These are phyloP conservation scores for Formica selysi DNA, from an alignment of 1,140 invertebrate species.

Conservation along the genomic window DNA sequence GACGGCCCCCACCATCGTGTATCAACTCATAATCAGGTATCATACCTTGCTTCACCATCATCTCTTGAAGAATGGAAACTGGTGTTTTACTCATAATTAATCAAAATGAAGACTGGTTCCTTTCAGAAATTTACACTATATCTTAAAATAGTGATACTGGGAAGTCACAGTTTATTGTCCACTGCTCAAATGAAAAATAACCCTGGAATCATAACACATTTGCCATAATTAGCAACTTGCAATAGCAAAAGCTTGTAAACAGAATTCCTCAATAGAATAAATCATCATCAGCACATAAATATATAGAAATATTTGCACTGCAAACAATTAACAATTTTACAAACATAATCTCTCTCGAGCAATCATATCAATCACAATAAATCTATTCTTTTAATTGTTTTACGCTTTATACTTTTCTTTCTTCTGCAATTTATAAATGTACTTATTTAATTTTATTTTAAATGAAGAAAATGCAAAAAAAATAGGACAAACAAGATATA, in stretches of 20 bases:
- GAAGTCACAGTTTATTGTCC: background rate
- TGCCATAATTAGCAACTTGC: background rate
- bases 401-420: too few relatives aligned
- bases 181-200: background rate
- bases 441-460: too few relatives aligned
- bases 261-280: too few relatives aligned
- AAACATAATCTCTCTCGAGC: background rate
- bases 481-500: too few relatives aligned
- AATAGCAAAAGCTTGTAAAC: background rate
- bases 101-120: background rate
- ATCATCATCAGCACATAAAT: background rate
- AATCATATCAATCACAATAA: too few relatives aligned
- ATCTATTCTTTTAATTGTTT: too few relatives aligned
- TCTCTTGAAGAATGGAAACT: conserved; percentile 91
- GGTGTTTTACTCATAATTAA: conserved; percentile 88
- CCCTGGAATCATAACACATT: background rate
- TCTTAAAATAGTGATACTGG: background rate
- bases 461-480: too few relatives aligned
- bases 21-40: conserved; percentile 90
- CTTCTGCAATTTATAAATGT: too few relatives aligned
- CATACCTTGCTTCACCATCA: conserved; percentile 88
- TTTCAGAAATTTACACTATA: background rate
- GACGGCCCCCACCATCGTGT: conserved; percentile 90
- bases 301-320: too few relatives aligned
- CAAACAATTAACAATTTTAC: background rate